phyloP scores from a whole-genome alignment of 2,113 vertebrate species.

The Odocoileus hemionus region DNA sequence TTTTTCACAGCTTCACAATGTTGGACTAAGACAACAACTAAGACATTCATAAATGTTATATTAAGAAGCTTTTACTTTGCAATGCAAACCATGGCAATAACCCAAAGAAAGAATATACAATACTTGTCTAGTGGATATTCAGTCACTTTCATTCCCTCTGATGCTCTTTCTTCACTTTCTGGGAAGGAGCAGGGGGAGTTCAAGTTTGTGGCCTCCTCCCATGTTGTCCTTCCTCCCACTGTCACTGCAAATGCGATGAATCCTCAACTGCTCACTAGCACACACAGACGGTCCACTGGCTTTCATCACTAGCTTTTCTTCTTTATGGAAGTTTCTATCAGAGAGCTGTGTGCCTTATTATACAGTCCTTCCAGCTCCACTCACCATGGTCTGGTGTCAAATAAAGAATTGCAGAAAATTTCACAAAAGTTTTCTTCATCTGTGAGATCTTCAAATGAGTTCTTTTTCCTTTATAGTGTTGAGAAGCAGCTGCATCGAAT shows the following conservation, averaged over 20 bases:
- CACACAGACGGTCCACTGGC: conserved; percentile 36
- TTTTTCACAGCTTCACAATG: background rate
- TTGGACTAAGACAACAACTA: conserved; percentile 41
- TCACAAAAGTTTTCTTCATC: conserved; percentile 59
- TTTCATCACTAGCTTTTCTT: conserved; percentile 81
- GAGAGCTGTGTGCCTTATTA: conserved; percentile 73
- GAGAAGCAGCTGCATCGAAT: conserved; percentile 47
- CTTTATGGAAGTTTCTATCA: conserved; percentile 73
- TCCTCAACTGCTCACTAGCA: conserved; percentile 6
- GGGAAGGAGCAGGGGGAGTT: conserved; percentile 75
- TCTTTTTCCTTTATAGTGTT: conserved; percentile 79
- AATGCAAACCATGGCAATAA: conserved; percentile 78
- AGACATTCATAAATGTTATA: conserved; percentile 83
- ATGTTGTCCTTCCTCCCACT: conserved; percentile 77
- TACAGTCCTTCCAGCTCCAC: conserved; percentile 61
- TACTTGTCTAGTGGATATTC: conserved; percentile 78
- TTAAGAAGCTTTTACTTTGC: conserved; percentile 77
- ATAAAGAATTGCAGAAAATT: conserved; percentile 59
- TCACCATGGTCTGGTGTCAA: conserved; percentile 45
- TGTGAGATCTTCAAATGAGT: conserved; percentile 65
- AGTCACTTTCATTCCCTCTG: conserved; percentile 85
- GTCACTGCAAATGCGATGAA: conserved; percentile 72
- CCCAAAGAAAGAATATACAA: conserved; percentile 77
- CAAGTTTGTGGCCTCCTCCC: conserved; percentile 70
- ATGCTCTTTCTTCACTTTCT: conserved; percentile 79